Base-by-base conservation (phyloP, 1,140 invertebrate species). In the Tetramorium parvispinum region DNA sequence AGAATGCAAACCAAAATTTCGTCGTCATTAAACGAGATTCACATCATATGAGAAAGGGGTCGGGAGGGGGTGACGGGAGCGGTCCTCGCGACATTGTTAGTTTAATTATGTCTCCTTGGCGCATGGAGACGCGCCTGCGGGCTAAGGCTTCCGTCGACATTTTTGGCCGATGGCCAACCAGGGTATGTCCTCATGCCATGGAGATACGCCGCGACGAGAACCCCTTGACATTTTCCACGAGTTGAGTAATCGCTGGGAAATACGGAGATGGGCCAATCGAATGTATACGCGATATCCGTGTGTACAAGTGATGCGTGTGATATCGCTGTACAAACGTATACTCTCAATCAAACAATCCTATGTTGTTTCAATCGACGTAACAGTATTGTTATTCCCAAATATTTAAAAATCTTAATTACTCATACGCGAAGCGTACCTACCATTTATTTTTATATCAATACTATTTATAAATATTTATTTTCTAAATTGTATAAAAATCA, bases 91-190 rank as follows among this genome's bases (percentile, higher is more conserved):
- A 90, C 88, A 91, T 91, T 90, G 89, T 91, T 91, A 91, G 89
- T 91, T 90, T 91, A 91, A 90, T 91, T 91, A 91, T 86, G 76
- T 90, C 59, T 78, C 53, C 81, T 88, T 73, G 88, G 86, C 77
- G 81, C 43, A 61, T 77, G 55, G 63, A 81, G 81, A 76, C 82
- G 51, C 76, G 70, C 66, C 40, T 82, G 79, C 53, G 79, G 68
- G 40, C 53, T 75, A 37, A 73, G 27, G 57, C 51, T 76, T 1
- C 79, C 85, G 76, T 70, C 32, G 51, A 65, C 77, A 63, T 77
- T 91, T 91, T 88, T 91, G 90, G 90, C 81, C 40, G 57, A 46
- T 73, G 55, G 90, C 90, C 90, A 91, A 73, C 82, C 76, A 55
- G 87, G 70, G 78, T 89, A 89, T 85, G 61, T 89, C 55, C 57